phyloP scores from a whole-genome alignment of 2,797 vertebrate genomes.

The Tenualosa ilisha region DNA sequence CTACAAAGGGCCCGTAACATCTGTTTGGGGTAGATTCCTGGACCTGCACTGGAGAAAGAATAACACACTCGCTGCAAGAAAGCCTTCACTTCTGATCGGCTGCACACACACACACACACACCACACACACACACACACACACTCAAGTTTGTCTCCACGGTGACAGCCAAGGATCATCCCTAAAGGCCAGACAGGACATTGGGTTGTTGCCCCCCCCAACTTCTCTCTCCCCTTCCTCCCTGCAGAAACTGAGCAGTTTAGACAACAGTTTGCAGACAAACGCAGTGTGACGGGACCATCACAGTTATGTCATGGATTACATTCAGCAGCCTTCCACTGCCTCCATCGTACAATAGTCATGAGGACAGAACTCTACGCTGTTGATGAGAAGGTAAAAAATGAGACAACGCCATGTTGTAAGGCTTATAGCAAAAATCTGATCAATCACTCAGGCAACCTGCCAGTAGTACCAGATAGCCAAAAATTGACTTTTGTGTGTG shows the following conservation, averaged over 20 bases:
- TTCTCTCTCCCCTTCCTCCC: not conserved
- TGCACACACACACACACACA: slow-evolving; percentile 8
- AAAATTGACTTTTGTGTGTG: no score
- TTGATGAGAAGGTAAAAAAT: not conserved
- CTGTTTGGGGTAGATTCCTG: slow-evolving; percentile 90
- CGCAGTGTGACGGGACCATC: not conserved
- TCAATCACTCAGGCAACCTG: not conserved
- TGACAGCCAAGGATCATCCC: slow-evolving; percentile 5
- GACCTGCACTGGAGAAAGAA: slow-evolving; percentile 78
- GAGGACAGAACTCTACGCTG: not conserved
- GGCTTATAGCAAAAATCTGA: not conserved
- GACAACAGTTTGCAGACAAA: not conserved
- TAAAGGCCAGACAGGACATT: slow-evolving; percentile 13
- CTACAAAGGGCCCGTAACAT: slow-evolving; percentile 91
- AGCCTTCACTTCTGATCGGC: slow-evolving; percentile 14
- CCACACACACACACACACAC: slow-evolving; percentile 13
- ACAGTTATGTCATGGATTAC: not conserved
- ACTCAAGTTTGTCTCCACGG: not conserved
- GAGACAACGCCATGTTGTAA: no score
- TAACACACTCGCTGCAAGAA: slow-evolving; percentile 68
- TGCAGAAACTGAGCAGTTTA: not conserved
- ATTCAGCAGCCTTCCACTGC: not conserved
- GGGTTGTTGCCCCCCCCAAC: not conserved
- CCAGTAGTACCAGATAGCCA: no score
- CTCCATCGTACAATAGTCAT: not conserved